A percentile compares a stretch with the other conserved stretches of the same genome.
Conservation (phyloP, 1,140 invertebrate genomes). For the Halotydeus destructor region DNA sequence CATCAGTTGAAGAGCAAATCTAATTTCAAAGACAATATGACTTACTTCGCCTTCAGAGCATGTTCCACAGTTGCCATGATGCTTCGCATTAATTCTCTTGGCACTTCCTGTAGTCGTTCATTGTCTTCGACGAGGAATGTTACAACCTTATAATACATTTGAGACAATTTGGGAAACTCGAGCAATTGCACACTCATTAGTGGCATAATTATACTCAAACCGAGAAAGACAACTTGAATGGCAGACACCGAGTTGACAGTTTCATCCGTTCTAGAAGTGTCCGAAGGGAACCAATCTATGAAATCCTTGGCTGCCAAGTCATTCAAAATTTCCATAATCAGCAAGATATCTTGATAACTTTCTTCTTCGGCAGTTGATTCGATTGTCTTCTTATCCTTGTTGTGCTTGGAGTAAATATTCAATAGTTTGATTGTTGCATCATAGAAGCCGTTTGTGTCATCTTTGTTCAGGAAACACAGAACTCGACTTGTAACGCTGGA, state of each 20-base stretch:
- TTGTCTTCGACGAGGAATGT: slow-evolving; percentile 24
- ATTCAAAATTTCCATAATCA: slow-evolving; percentile 45
- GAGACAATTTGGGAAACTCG: slow-evolving; percentile 42
- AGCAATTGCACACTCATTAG: slow-evolving; percentile 49
- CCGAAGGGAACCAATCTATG: slow-evolving; percentile 31
- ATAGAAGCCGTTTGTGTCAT: slow-evolving; percentile 36
- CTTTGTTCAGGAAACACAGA: slow-evolving; percentile 13
- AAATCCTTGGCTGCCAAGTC: slow-evolving; percentile 47
- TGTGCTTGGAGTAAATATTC: slow-evolving; percentile 44
- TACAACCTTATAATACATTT: slow-evolving; percentile 39
- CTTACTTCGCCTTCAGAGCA: slow-evolving; percentile 6
- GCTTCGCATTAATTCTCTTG: slow-evolving; percentile 3
- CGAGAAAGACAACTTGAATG: slow-evolving; percentile 46
- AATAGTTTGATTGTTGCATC: slow-evolving; percentile 37
- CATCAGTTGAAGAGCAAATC: background rate
- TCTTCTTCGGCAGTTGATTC: slow-evolving; percentile 40
- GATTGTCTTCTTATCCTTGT: slow-evolving; percentile 25
- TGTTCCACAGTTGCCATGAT: slow-evolving; percentile 9
- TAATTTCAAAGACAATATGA: background rate
- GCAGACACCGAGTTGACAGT: too few species aligned
- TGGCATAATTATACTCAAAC: slow-evolving; percentile 47
- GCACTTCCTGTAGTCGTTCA: slow-evolving; percentile 7
- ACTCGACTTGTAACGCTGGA: slow-evolving; percentile 11
- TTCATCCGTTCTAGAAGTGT: slow-evolving; percentile 11
- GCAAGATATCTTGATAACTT: slow-evolving; percentile 42